Percentiles rank a stretch among this genome's conserved stretches.
Evolutionary conservation across 2,888 invertebrate species (phyloP).

Genomic region (Euclidia mi): DNA sequence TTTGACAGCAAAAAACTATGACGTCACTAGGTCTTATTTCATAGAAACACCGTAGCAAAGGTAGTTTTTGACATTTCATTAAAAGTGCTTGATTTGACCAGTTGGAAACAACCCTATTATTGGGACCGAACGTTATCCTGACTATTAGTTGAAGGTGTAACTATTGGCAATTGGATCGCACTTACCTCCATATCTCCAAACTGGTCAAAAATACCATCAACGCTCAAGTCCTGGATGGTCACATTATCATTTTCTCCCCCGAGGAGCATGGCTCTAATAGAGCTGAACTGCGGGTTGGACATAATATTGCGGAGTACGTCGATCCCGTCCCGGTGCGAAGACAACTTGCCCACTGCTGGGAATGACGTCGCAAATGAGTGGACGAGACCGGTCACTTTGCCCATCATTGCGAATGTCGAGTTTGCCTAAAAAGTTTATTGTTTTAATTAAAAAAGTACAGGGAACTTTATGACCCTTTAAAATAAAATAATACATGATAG

Average conservation of each 20-base stretch:
- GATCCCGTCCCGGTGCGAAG: constrained; percentile 70
- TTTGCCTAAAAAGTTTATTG: constrained; percentile 81
- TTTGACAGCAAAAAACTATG: too few species aligned
- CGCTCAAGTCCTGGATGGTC: constrained; percentile 61
- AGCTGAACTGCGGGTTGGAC: constrained; percentile 62
- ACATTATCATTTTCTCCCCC: constrained; percentile 54
- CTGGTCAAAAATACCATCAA: constrained; percentile 69
- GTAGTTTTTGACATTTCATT: too few species aligned
- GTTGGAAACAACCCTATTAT: too few species aligned
- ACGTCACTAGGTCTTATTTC: too few species aligned
- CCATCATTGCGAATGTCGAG: constrained; percentile 86
- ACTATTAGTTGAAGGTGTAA: too few species aligned
- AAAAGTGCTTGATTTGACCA: too few species aligned
- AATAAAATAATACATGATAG: too few species aligned
- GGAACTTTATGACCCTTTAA: too few species aligned
- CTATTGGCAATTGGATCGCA: too few species aligned
- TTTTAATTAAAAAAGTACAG: background rate
- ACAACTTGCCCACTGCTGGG: constrained; percentile 68
- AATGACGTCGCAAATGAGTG: constrained; percentile 78
- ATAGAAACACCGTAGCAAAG: too few species aligned
- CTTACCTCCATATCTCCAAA: constrained; percentile 74
- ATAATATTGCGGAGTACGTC: constrained; percentile 66
- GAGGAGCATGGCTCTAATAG: constrained; percentile 59
- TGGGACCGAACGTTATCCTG: too few species aligned
- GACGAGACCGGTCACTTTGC: constrained; percentile 76